These are phyloP conservation scores for Passer montanus DNA, from an alignment of 2,113 vertebrate genomes.

Conservation along the genomic window DNA sequence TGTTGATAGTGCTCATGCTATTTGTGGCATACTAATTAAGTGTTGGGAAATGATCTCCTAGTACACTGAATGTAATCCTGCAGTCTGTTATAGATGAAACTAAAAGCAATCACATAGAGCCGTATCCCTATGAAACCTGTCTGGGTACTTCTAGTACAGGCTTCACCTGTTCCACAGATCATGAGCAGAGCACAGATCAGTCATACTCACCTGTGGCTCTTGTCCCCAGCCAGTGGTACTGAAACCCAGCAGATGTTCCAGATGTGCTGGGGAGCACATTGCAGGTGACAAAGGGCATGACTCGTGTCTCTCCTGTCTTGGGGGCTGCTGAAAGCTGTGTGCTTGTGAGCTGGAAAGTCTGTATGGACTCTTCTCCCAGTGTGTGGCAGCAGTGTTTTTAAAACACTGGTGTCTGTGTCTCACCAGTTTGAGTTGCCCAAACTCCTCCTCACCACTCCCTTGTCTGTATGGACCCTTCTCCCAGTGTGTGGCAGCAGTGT, in stretches of 20 bases:
- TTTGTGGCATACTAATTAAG: constrained; percentile 35
- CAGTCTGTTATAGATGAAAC: not conserved
- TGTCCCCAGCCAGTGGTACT: too few relatives aligned
- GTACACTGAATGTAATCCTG: not conserved
- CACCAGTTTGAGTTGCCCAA: not conserved
- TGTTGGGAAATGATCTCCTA: not conserved
- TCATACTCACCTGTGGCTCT: not conserved
- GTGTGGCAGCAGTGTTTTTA: too few relatives aligned
- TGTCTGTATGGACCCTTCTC: not conserved
- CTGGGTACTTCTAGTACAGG: not conserved
- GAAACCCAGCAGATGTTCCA: not conserved
- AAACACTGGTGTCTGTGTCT: too few relatives aligned
- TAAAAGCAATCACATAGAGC: not conserved
- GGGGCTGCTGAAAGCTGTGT: accelerated
- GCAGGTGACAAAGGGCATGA: accelerated
- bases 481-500: not conserved
- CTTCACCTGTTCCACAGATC: not conserved
- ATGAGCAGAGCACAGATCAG: not conserved
- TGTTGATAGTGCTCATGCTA: not conserved
- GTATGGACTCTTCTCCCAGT: too few relatives aligned
- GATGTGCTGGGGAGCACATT: not conserved
- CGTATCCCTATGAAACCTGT: not conserved
- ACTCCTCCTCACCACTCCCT: not conserved
- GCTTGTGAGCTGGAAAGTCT: not conserved
- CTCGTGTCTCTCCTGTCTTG: not conserved